These are phyloP conservation scores for Acromyrmex heyeri DNA, from an alignment of 1,140 invertebrate genomes.

Conservation along the genomic window DNA sequence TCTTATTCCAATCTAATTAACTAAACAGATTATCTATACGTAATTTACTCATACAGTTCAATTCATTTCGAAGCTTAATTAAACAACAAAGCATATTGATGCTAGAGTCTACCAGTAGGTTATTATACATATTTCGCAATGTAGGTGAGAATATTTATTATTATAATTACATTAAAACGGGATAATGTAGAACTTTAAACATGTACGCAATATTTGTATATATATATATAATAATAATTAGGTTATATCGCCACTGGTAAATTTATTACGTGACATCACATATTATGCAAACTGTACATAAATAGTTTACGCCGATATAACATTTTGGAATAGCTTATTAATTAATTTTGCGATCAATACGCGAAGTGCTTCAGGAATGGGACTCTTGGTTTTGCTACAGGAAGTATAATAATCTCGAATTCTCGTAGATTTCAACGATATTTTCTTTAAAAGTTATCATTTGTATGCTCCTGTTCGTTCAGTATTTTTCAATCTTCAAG, in stretches of 20 bases:
- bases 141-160: conserved; percentile 16
- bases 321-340: conserved; percentile 24
- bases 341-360: conserved; percentile 49
- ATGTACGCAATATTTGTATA: neutral
- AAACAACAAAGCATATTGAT: conserved; percentile 30
- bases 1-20: neutral
- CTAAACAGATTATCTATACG: conserved; percentile 15
- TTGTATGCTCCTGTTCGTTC: neutral
- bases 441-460: neutral
- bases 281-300: neutral
- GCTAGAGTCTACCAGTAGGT: neutral
- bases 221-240: conserved; percentile 15
- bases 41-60: neutral
- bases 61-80: conserved; percentile 33
- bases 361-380: neutral
- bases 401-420: conserved; percentile 8
- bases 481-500: conserved; percentile 1
- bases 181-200: neutral
- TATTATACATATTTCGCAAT: conserved; percentile 5
- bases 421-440: neutral
- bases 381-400: neutral
- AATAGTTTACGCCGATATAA: conserved; percentile 30
- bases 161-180: conserved; percentile 31
- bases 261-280: conserved; percentile 11
- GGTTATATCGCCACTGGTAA: neutral